Evolutionary conservation across 2,888 invertebrate genomes (phyloP).

Genomic region (Pocota personata): DNA sequence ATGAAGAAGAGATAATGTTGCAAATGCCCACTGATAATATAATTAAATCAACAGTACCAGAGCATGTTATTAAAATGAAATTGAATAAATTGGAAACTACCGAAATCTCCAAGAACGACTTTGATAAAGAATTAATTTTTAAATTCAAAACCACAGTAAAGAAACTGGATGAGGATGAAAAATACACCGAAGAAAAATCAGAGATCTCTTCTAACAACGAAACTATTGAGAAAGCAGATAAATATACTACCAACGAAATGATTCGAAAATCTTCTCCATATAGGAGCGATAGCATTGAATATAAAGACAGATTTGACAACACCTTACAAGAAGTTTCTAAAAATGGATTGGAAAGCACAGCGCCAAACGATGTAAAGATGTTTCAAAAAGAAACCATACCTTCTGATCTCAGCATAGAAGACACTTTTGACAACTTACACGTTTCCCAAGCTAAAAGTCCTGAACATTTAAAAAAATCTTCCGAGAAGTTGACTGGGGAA

Average conservation of each 20-base stretch:
- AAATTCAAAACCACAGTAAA: constrained; percentile 81
- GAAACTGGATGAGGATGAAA: constrained; percentile 78
- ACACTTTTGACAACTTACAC: not conserved
- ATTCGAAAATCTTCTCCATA: constrained; percentile 65
- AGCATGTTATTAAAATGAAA: constrained; percentile 82
- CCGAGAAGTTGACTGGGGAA: constrained; percentile 81
- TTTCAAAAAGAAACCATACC: not conserved
- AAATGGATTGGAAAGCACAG: not conserved
- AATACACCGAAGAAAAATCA: constrained; percentile 74
- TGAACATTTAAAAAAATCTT: constrained; percentile 75
- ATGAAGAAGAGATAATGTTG: constrained; percentile 82
- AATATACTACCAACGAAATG: constrained; percentile 54
- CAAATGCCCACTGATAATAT: constrained; percentile 82
- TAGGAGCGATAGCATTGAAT: constrained; percentile 59
- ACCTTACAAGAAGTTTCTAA: not conserved
- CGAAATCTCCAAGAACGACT: constrained; percentile 81
- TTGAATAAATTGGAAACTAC: constrained; percentile 81
- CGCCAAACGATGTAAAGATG: not conserved
- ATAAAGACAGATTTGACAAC: not conserved
- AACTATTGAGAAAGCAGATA: constrained; percentile 72
- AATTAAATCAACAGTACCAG: constrained; percentile 81
- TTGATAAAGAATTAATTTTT: constrained; percentile 82
- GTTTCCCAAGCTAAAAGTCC: not conserved
- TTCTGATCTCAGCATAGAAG: not conserved
- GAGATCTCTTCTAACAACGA: constrained; percentile 77